phyloP scores from a whole-genome alignment of 2,113 vertebrate species.

The rabbit (Oryctolagus cuniculus) region DNA sequence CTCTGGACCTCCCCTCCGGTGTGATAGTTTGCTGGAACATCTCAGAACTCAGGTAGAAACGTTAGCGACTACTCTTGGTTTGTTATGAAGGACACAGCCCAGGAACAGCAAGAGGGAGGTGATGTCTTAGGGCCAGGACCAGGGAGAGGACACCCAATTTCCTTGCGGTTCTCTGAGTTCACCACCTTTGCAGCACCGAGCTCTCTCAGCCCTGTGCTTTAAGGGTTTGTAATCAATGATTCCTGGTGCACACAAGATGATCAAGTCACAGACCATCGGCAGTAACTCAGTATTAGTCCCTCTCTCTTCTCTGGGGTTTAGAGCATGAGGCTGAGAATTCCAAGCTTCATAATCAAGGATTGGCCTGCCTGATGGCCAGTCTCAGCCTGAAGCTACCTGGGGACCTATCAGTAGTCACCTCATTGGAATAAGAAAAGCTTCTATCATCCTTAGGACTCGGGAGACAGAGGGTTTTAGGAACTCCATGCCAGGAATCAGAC shows the following conservation, averaged over 20 bases:
- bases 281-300: background rate
- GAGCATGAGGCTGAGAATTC: background rate
- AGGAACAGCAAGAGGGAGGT: background rate
- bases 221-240: background rate
- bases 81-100: background rate
- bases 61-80: background rate
- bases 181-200: background rate
- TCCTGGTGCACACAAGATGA: background rate
- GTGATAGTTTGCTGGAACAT: background rate
- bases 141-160: background rate
- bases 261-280: too few species aligned
- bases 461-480: background rate
- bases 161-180: accelerated
- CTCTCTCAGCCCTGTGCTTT: background rate
- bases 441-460: too few species aligned
- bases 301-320: background rate
- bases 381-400: background rate
- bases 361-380: background rate
- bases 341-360: background rate
- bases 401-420: background rate
- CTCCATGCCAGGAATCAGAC: background rate
- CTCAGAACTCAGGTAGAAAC: background rate
- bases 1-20: background rate
- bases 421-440: background rate
- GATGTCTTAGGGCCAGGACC: background rate